Evolutionary conservation across 2,888 invertebrate species (phyloP).

Genomic region (Agrochola lota): DNA sequence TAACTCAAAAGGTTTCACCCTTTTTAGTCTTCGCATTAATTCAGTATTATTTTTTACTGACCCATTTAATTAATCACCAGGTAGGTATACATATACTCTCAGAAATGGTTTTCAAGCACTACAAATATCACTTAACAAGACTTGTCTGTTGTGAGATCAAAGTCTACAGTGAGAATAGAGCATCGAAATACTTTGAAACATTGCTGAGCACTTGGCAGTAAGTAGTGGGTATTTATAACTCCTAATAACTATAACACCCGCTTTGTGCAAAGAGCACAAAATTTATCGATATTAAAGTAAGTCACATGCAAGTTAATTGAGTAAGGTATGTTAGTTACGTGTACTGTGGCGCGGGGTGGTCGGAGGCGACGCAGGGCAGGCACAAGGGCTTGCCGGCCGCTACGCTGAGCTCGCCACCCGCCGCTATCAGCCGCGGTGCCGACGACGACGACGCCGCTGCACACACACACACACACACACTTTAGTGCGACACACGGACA

Average conservation of each 20-base stretch:
- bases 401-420: conserved; percentile 88
- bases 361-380: conserved; percentile 92
- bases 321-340: conserved; percentile 82
- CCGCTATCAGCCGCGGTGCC: conserved; percentile 90
- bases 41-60: too few relatives aligned
- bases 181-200: too few relatives aligned
- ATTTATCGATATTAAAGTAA: neutral
- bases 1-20: too few relatives aligned
- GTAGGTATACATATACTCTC: too few relatives aligned
- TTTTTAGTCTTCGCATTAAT: too few relatives aligned
- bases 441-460: conserved; percentile 80
- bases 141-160: too few relatives aligned
- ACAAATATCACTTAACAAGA: too few relatives aligned
- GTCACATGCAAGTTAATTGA: neutral
- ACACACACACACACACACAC: conserved; percentile 13
- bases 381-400: conserved; percentile 91
- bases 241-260: neutral
- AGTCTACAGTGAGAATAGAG: too few relatives aligned
- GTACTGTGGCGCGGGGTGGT: conserved; percentile 92
- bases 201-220: too few relatives aligned
- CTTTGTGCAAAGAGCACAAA: neutral
- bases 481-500: neutral
- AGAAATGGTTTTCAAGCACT: too few relatives aligned
- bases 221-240: neutral
- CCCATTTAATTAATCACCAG: too few relatives aligned